Evolutionary conservation across 92 coral and sea anemone genomes (phyloP).

Genomic region (Epizoanthus scotinus): DNA sequence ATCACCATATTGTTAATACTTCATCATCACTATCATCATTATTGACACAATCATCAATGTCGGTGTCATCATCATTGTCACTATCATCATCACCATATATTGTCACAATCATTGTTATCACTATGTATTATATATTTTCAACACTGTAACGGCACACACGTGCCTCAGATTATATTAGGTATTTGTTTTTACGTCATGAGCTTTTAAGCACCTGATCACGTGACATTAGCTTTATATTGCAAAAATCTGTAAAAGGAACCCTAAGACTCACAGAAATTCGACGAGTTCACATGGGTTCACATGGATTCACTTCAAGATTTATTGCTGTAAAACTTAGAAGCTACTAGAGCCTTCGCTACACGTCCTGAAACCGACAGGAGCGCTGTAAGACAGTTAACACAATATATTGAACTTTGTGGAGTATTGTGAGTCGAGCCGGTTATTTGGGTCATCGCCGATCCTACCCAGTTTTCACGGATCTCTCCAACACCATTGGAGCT

Average conservation of each 20-base stretch:
- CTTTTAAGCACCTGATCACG: not conserved
- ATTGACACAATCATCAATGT: too few species aligned
- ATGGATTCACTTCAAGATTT: not conserved
- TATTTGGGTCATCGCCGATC: conserved; percentile 3
- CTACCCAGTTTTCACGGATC: not conserved
- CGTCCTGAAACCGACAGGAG: not conserved
- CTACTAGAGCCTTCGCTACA: not conserved
- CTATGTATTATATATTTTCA: too few species aligned
- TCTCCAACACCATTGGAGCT: conserved; percentile 3
- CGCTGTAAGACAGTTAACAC: not conserved
- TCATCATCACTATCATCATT: too few species aligned
- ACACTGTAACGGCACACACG: not conserved
- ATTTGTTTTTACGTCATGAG: not conserved
- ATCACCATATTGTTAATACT: too few species aligned
- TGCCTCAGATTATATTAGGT: not conserved
- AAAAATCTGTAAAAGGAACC: not conserved
- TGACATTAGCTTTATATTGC: conserved; percentile 3
- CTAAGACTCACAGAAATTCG: conserved; percentile 7
- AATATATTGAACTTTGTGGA: conserved; percentile 1
- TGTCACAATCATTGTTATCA: too few species aligned
- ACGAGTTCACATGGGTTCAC: conserved; percentile 6
- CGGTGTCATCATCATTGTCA: too few species aligned
- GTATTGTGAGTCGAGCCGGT: not conserved
- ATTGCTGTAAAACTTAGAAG: not conserved
- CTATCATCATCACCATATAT: too few species aligned